Evolutionary conservation across 2,888 invertebrate species (phyloP).

Genomic region (Thumatha senex): DNA sequence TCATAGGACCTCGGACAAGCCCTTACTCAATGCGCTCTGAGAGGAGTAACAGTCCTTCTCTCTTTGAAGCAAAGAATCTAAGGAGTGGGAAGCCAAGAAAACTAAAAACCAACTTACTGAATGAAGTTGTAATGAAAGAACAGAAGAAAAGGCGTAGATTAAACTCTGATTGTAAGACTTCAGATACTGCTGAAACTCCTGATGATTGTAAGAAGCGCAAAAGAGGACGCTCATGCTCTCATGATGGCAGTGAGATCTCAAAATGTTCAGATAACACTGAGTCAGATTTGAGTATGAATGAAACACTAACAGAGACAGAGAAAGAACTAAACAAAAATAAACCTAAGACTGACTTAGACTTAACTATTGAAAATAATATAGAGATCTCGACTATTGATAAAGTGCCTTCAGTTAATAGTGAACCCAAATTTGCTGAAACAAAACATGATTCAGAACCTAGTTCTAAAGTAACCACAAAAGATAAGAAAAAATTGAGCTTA

Average conservation of each 20-base stretch:
- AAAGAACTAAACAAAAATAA: slow-evolving; percentile 81
- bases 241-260: slow-evolving; percentile 84
- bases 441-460: slow-evolving; percentile 65
- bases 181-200: slow-evolving; percentile 58
- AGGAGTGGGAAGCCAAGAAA: slow-evolving; percentile 87
- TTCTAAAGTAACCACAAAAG: slow-evolving; percentile 64
- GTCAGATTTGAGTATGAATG: slow-evolving; percentile 85
- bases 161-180: slow-evolving; percentile 80
- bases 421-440: slow-evolving; percentile 69
- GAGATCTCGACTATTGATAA: slow-evolving; percentile 80
- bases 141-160: slow-evolving; percentile 80
- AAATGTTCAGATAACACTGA: slow-evolving; percentile 85
- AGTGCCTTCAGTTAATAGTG: slow-evolving; percentile 79
- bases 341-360: slow-evolving; percentile 82
- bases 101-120: slow-evolving; percentile 80
- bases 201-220: slow-evolving; percentile 75
- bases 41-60: slow-evolving; percentile 78
- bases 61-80: slow-evolving; percentile 81
- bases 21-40: slow-evolving; percentile 86
- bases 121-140: slow-evolving; percentile 84
- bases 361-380: slow-evolving; percentile 82
- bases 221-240: slow-evolving; percentile 75
- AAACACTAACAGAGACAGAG: slow-evolving; percentile 74
- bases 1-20: slow-evolving; percentile 75
- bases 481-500: slow-evolving; percentile 77